Base-by-base conservation (phyloP, 2,797 vertebrate genomes). In the Emydoidea blandingii region DNA sequence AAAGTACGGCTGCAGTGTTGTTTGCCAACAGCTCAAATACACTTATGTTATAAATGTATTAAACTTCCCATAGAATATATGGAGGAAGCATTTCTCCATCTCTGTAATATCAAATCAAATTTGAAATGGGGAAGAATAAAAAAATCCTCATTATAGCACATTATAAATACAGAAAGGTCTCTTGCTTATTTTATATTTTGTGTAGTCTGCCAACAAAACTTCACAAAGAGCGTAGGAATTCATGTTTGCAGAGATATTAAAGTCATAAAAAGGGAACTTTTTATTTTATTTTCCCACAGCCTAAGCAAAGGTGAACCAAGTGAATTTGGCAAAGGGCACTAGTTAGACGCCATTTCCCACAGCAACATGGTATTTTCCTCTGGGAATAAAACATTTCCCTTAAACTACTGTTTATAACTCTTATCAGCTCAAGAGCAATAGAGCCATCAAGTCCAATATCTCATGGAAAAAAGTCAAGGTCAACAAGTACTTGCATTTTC, bases 301-400 rank as follows among this genome's bases (percentile, higher is more conserved):
- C 98, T 97, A 98, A 98, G 96, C 98, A 94, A 98, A 98, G 97
- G 97, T 98, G 97, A 98, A 98, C 96, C 96, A 97, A 97, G 98
- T 94, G 97, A 96, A 98, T 97, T 88, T 97, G 96, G 96, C 98
- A 97, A 95, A 95, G 92, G 94, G 81, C 16, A 50, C 94, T 95
- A 95, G 96, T 98, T 98, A 98, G 98, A 97, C 96, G 97, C 96
- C 94, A 98, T 99, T 99, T 99, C 99, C 98, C 98, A 98, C 98
- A 99, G 98, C 97, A 98, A 98, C 91, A 97, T 98, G 97, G 95
- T 93, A 97, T 98, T 98, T 98, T 98, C 95, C 98, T 98, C 98
- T 99, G 99, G 98, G 99, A 99, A 99, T 99, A 98, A 98, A 98
- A 98, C 98, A 98, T 99, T 99, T 99, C 98, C 98, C 98, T 99